A percentile compares a stretch with the other conserved stretches of the same genome.
Conservation (phyloP, 2,888 invertebrate species). For the Tetragnatha montana region DNA sequence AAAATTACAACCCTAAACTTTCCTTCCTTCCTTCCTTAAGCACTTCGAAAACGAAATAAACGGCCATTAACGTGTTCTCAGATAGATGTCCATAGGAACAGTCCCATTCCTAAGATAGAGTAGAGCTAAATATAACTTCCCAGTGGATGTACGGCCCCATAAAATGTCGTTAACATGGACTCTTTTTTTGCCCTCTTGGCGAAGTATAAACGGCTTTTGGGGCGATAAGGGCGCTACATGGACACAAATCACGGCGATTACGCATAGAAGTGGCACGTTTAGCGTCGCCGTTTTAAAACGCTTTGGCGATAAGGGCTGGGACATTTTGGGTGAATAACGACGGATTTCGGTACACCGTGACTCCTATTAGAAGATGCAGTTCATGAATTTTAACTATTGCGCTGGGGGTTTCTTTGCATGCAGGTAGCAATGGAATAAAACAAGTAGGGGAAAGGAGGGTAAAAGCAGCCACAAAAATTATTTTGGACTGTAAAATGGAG, state of each 20-base stretch:
- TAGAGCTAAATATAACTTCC: conserved; percentile 6
- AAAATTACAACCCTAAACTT: background rate
- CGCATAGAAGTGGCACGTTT: conserved; percentile 4
- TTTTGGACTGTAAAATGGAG: too few relatives aligned
- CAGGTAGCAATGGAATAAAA: too few relatives aligned
- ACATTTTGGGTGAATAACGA: conserved; percentile 46
- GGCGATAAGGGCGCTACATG: conserved; percentile 44
- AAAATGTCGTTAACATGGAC: conserved; percentile 14
- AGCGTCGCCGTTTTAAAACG: conserved; percentile 32
- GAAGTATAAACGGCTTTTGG: conserved; percentile 48
- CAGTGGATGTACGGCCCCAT: background rate
- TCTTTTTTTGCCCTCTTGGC: conserved; percentile 14
- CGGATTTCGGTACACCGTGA: conserved; percentile 7
- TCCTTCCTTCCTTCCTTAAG: background rate
- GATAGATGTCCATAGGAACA: background rate
- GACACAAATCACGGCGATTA: conserved; percentile 46
- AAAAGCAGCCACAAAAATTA: too few relatives aligned
- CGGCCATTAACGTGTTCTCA: background rate
- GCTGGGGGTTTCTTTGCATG: background rate
- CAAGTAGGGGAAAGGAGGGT: too few relatives aligned
- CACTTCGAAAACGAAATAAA: background rate
- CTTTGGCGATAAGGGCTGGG: conserved; percentile 34
- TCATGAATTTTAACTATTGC: conserved; percentile 28
- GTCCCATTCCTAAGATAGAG: background rate
- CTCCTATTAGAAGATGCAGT: conserved; percentile 8